A percentile compares a stretch with the other conserved stretches of the same genome.
Evolutionary conservation across 2,888 invertebrate genomes (phyloP).

Genomic region (Pterostichus niger): DNA sequence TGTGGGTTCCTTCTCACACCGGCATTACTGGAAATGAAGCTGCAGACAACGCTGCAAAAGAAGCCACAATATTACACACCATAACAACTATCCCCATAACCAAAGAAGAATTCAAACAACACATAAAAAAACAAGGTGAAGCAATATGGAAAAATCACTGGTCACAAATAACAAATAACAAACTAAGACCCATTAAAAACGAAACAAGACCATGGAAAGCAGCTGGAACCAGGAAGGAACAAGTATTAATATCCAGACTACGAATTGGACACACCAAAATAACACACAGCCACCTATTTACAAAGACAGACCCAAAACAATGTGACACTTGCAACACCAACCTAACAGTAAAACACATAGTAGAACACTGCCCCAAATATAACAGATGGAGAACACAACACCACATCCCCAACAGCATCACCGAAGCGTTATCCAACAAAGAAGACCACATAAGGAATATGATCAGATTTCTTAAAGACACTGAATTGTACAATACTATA

Average conservation of each 20-base stretch:
- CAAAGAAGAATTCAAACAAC: not conserved
- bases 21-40: slow-evolving; percentile 1
- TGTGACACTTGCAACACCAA: too few relatives aligned
- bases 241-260: not conserved
- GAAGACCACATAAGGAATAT: too few relatives aligned
- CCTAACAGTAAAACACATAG: too few relatives aligned
- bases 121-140: not conserved
- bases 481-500: too few relatives aligned
- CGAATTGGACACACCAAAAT: slow-evolving; percentile 12
- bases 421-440: too few relatives aligned
- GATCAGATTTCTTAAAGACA: too few relatives aligned
- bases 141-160: too few relatives aligned
- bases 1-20: slow-evolving; percentile 3
- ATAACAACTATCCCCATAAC: not conserved
- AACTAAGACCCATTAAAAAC: slow-evolving; percentile 29
- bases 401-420: too few relatives aligned
- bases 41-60: slow-evolving; percentile 3
- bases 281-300: slow-evolving; percentile 21
- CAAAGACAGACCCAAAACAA: too few relatives aligned
- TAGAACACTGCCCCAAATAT: too few relatives aligned
- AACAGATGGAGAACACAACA: too few relatives aligned
- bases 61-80: not conserved
- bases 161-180: slow-evolving; percentile 37
- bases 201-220: not conserved
- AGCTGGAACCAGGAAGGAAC: not conserved